Conservation (phyloP, 2,113 vertebrate species). For the Amia ocellicauda region DNA sequence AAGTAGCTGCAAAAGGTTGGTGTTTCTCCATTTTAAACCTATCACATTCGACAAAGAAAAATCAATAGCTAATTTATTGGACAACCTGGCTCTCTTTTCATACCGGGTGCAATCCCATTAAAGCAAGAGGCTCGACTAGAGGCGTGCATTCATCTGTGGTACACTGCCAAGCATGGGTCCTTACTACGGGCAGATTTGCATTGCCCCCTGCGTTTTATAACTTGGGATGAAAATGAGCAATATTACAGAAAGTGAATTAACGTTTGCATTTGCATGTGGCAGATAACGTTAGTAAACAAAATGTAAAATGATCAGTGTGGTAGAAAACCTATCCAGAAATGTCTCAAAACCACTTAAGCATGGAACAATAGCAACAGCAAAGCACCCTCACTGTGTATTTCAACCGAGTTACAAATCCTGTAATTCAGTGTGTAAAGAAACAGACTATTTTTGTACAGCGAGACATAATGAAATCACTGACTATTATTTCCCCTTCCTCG, state of each 20-base stretch:
- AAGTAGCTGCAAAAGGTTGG: background rate
- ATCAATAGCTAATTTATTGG: slow-evolving; percentile 9
- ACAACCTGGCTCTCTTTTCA: slow-evolving; percentile 6
- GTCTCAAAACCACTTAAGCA: too few relatives aligned
- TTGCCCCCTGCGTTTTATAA: background rate
- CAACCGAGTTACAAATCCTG: background rate
- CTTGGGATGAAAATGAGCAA: background rate
- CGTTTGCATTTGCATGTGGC: background rate
- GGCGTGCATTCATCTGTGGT: background rate
- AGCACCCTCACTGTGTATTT: too few relatives aligned
- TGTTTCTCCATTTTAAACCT: background rate
- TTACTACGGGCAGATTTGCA: background rate
- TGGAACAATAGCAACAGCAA: too few relatives aligned
- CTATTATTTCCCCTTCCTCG: background rate
- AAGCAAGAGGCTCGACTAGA: background rate
- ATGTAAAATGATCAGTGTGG: too few relatives aligned
- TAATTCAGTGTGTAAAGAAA: background rate
- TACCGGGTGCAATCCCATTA: slow-evolving; percentile 10
- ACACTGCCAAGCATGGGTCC: background rate
- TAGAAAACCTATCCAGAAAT: too few relatives aligned
- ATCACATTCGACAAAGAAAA: background rate
- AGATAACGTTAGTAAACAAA: background rate
- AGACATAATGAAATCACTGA: background rate
- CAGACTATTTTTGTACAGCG: too few relatives aligned
- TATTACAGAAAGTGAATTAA: background rate